These are phyloP conservation scores for Petrosia ficiformis DNA, from an alignment of 37 sponge, comb jelly and placozoan genomes.

Conservation along the genomic window DNA sequence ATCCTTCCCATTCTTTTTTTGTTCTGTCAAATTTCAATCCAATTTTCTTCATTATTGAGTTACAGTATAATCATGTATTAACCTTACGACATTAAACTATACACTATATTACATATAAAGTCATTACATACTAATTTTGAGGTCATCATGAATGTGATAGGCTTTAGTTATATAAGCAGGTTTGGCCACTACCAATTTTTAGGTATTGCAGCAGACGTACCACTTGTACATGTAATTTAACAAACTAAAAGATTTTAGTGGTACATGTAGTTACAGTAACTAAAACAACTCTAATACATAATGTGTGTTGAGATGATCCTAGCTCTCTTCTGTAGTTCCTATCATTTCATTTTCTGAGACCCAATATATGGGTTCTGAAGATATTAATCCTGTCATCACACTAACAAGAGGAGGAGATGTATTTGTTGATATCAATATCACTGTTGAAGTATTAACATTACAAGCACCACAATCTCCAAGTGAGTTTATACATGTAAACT, in stretches of 20 bases:
- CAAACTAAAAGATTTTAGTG: not conserved
- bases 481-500: not conserved
- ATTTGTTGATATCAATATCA: not conserved
- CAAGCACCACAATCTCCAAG: not conserved
- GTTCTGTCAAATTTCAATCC: no score
- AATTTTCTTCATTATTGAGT: no score
- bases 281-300: not conserved
- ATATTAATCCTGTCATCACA: not conserved
- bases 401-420: not conserved
- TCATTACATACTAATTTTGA: no score
- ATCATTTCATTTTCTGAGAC: not conserved
- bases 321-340: not conserved
- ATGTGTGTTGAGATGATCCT: not conserved
- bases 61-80: no score
- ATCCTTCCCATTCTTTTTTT: no score
- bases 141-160: no score
- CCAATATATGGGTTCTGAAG: not conserved
- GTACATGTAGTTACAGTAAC: not conserved
- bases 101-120: no score
- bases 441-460: not conserved
- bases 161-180: no score
- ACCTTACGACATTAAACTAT: no score
- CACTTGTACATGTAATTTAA: no score
- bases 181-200: no score
- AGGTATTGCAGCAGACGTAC: no score